phyloP scores from a whole-genome alignment of 2,888 invertebrate genomes.

The Diaperis boleti region DNA sequence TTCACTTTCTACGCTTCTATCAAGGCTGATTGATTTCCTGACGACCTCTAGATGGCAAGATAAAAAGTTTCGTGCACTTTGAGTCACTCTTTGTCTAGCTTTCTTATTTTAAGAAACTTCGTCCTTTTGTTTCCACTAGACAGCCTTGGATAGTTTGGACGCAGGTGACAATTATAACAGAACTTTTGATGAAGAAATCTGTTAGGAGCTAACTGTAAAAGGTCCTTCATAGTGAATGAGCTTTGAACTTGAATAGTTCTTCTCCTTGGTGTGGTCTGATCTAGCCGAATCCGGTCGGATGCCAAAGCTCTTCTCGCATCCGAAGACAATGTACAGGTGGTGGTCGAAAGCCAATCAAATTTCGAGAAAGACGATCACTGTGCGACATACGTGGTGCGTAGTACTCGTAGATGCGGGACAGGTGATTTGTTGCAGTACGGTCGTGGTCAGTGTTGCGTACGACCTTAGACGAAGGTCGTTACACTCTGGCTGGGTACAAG shows the following conservation, averaged over 20 bases:
- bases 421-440: conserved; percentile 28
- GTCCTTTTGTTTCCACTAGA: too few relatives aligned
- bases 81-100: neutral
- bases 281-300: conserved; percentile 15
- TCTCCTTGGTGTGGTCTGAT: too few relatives aligned
- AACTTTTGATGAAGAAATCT: too few relatives aligned
- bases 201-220: too few relatives aligned
- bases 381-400: conserved; percentile 25
- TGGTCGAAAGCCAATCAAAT: conserved; percentile 18
- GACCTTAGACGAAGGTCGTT: conserved; percentile 46
- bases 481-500: conserved; percentile 38
- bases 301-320: conserved; percentile 11
- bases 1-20: neutral
- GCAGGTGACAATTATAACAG: too few relatives aligned
- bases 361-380: conserved; percentile 24
- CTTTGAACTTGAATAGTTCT: too few relatives aligned
- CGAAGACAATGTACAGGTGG: conserved; percentile 12
- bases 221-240: too few relatives aligned
- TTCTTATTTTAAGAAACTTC: neutral
- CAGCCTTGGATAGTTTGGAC: too few relatives aligned
- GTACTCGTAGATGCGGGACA: conserved; percentile 26
- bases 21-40: neutral
- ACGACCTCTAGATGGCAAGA: neutral
- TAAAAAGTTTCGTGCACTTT: neutral
- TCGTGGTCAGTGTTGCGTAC: conserved; percentile 46